These are phyloP conservation scores for Fregetta grallaria DNA, from an alignment of 2,113 vertebrate species.

Conservation along the genomic window DNA sequence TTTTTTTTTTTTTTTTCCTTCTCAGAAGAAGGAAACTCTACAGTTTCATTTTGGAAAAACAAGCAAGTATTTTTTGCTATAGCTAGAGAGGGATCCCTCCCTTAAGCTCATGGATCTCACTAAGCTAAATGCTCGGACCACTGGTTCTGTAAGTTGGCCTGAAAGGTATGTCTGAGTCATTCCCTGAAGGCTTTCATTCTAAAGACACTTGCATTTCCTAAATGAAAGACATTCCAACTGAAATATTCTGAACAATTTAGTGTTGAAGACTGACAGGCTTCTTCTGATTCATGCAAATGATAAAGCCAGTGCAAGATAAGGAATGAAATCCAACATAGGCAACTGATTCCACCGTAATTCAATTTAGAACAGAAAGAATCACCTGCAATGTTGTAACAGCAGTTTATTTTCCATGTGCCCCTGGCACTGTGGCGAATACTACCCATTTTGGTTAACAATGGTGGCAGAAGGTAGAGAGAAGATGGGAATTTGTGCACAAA, in stretches of 20 bases:
- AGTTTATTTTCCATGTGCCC: not conserved
- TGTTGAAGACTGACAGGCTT: not conserved
- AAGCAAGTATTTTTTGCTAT: accelerated
- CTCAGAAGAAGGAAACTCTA: not conserved
- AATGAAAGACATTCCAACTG: not conserved
- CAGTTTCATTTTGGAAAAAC: not conserved
- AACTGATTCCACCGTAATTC: not conserved
- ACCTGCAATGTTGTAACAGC: not conserved
- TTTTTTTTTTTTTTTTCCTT: not conserved
- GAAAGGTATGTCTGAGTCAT: not conserved
- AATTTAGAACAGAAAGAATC: not conserved
- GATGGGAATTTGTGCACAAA: not conserved
- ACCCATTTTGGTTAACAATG: not conserved
- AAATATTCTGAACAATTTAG: not conserved
- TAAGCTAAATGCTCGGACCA: not conserved
- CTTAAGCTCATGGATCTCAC: not conserved
- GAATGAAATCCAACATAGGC: not conserved
- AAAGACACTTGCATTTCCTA: not conserved
- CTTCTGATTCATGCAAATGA: not conserved
- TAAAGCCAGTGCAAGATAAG: not conserved
- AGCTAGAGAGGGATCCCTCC: not conserved
- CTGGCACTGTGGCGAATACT: not conserved
- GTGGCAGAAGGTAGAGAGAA: not conserved
- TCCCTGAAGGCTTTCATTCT: not conserved
- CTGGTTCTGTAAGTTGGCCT: not conserved